Evolutionary conservation across 2,888 invertebrate genomes (phyloP), one percentile per base, ranked within the genome.

Genomic region (Arge pagana): DNA sequence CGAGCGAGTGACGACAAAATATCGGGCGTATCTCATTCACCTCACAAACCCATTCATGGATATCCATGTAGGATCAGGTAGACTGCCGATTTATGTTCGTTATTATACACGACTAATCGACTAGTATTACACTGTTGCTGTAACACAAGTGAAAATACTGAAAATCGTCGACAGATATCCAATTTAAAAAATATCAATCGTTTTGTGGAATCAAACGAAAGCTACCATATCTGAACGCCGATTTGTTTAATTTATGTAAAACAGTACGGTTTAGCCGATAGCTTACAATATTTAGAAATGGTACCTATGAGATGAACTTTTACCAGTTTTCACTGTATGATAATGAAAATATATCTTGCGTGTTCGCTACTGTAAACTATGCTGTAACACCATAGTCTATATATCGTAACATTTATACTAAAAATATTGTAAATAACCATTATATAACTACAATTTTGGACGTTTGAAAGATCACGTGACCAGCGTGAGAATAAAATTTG

Each of bases 371-470:
- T 41, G 41, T 41, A 28, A 26, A 28, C 28, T 39, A 13, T 26
- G 28, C 13, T 42, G 13, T 42, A 42, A 42, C 18, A 42, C 28
- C 42, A 30, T 30, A 30, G 18, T 42, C 19, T 42, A 13, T 18
- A 21, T 42, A 42, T 42, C 11, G 16, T 19, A 42, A 42, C 28
- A 42, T 30, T 30, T 42, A 30, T 30, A 42, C 30, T 30, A 42
- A 42, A 28, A 42, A 42, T 30, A 19, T 30, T 42, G 42, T 42
- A 42, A 42, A 42, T 42, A 42, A 42, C 30, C 42, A 13, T 42
- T 30, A 33, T 33, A 30, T 42, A 42, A 30, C 30, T 7, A 13
- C 11, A 13, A 42, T 10, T 10, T n/a, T 2, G 8, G 30, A 19
- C 42, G 30, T 30, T 42, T 11, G 42, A 30, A 28, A 4, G 31